Evolutionary conservation across 1,140 invertebrate species (phyloP).

Genomic region (Cheumatopsyche charites): DNA sequence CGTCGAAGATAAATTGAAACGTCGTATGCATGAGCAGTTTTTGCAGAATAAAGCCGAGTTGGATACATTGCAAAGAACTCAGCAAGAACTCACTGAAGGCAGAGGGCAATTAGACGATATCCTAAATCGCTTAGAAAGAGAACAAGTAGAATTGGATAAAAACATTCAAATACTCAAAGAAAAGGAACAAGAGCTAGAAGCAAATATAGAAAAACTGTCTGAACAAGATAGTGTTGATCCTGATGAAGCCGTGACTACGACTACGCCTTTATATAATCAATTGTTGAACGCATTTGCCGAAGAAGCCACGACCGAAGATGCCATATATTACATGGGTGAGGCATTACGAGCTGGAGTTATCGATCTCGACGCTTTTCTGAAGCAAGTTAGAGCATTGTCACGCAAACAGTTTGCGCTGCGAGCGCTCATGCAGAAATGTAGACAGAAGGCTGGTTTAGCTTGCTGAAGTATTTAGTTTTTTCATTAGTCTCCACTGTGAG

Average conservation of each 20-base stretch:
- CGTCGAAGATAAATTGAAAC: conserved; percentile 90
- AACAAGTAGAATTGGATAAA: conserved; percentile 84
- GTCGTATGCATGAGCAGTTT: conserved; percentile 86
- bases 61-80: conserved; percentile 86
- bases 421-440: conserved; percentile 94
- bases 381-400: conserved; percentile 93
- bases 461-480: conserved; percentile 55
- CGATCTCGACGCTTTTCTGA: conserved; percentile 94
- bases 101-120: conserved; percentile 84
- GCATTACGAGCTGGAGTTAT: conserved; percentile 91
- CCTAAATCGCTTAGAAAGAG: conserved; percentile 79
- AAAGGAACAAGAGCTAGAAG: conserved; percentile 86
- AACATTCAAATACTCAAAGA: conserved; percentile 84
- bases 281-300: conserved; percentile 95
- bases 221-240: conserved; percentile 85
- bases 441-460: conserved; percentile 90
- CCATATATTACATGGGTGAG: conserved; percentile 98
- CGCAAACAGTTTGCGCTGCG: conserved; percentile 94
- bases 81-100: conserved; percentile 86
- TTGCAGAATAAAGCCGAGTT: conserved; percentile 90
- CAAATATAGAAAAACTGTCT: conserved; percentile 77
- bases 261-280: conserved; percentile 96
- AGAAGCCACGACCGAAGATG: conserved; percentile 97
- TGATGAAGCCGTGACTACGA: conserved; percentile 96
- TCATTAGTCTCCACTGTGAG: too few species aligned